Evolutionary conservation across 2,797 vertebrate genomes (phyloP).

Genomic region (Arvicola amphibius): DNA sequence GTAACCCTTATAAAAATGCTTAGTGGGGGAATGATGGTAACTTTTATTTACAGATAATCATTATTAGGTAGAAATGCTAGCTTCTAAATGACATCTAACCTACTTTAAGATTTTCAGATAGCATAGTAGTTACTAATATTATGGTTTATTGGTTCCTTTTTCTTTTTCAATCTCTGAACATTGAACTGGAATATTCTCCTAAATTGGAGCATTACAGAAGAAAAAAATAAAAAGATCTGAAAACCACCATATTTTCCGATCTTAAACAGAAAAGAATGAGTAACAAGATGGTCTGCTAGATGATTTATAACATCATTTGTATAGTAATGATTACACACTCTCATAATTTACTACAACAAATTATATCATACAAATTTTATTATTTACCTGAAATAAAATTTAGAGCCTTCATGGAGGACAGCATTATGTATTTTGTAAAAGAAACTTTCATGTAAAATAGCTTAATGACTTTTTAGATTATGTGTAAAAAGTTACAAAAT

Average conservation of each 20-base stretch:
- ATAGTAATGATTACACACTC: neutral
- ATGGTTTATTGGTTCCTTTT: neutral
- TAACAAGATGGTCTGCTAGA: neutral
- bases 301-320: neutral
- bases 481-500: neutral
- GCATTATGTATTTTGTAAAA: neutral
- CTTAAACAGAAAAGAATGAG: neutral
- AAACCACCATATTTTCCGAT: neutral
- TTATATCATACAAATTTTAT: neutral
- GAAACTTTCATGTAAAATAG: neutral
- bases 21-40: neutral
- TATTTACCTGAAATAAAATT: rapidly evolving
- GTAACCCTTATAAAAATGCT: neutral
- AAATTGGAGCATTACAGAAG: constrained; percentile 47
- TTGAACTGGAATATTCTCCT: neutral
- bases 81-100: neutral
- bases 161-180: constrained; percentile 1
- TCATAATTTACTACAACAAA: neutral
- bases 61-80: neutral
- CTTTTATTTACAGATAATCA: constrained; percentile 13
- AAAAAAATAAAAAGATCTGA: neutral
- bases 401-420: neutral
- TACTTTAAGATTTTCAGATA: neutral
- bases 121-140: constrained; percentile 2
- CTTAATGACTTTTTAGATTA: neutral